These are phyloP conservation scores for Crenichthys baileyi DNA, from an alignment of 2,797 vertebrate genomes.

Conservation along the genomic window DNA sequence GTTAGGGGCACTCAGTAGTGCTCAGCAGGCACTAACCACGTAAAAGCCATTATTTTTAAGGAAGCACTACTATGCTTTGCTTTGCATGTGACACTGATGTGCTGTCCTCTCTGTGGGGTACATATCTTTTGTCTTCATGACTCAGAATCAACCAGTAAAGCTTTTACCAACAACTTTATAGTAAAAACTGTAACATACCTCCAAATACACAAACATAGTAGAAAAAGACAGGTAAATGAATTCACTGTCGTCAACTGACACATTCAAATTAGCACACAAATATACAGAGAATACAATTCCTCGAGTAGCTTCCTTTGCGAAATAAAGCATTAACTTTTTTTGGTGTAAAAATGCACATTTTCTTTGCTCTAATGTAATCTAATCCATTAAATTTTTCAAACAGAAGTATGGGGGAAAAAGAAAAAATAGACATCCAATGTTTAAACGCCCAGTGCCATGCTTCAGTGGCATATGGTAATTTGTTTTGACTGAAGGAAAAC, in stretches of 20 bases:
- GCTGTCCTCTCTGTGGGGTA: constrained; percentile 46
- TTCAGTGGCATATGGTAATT: constrained; percentile 18
- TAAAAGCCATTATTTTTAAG: constrained; percentile 32
- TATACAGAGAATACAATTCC: constrained; percentile 35
- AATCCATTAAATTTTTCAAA: constrained; percentile 22
- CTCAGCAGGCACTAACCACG: constrained; percentile 16
- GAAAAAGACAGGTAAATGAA: constrained; percentile 47
- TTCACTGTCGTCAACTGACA: constrained; percentile 41
- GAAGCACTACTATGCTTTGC: constrained; percentile 56
- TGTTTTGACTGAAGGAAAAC: constrained; percentile 26
- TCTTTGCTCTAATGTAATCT: constrained; percentile 17
- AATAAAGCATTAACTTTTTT: constrained; percentile 19
- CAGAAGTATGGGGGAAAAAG: background rate
- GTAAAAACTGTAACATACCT: constrained; percentile 43
- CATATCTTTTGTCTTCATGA: constrained; percentile 67
- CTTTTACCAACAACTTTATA: constrained; percentile 57
- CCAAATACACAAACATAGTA: constrained; percentile 46
- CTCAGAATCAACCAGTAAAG: constrained; percentile 65
- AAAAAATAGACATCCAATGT: background rate
- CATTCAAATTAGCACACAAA: constrained; percentile 30
- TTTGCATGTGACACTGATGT: constrained; percentile 69
- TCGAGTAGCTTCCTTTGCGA: constrained; percentile 11
- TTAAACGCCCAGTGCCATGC: constrained; percentile 19
- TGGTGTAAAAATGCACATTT: constrained; percentile 1
- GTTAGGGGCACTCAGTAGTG: constrained; percentile 26